Evolutionary conservation across 2,113 vertebrate genomes (phyloP).

Genomic region (Aptenodytes forsteri): DNA sequence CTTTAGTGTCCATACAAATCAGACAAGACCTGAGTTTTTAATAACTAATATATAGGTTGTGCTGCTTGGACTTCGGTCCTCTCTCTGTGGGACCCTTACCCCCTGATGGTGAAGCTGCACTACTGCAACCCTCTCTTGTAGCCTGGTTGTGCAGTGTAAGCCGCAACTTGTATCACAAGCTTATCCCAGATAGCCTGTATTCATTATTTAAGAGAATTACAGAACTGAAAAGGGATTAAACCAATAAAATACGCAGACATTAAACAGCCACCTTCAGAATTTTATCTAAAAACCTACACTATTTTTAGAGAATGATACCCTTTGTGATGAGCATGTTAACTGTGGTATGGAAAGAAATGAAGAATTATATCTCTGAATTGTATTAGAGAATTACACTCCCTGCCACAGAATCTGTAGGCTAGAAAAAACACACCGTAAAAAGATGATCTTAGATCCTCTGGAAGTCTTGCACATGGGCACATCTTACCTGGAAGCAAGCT

Average conservation of each 20-base stretch:
- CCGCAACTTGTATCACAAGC: not conserved
- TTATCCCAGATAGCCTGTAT: not conserved
- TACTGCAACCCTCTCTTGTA: not conserved
- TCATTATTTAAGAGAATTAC: not conserved
- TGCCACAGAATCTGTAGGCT: not conserved
- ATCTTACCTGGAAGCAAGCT: not conserved
- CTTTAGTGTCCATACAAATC: not conserved
- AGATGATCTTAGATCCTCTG: not conserved
- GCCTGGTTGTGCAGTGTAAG: not conserved
- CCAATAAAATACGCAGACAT: not conserved
- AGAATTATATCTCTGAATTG: not conserved
- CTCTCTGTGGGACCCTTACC: not conserved
- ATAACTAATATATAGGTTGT: not conserved
- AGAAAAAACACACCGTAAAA: not conserved
- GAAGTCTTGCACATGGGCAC: not conserved
- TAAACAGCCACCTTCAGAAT: not conserved
- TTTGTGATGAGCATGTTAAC: not conserved
- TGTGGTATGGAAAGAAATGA: not conserved
- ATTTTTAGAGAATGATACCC: not conserved
- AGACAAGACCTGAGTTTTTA: not conserved
- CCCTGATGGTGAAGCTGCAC: not conserved
- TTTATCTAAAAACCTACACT: not conserved
- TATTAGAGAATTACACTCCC: not conserved
- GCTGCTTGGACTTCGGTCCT: not conserved
- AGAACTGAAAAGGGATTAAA: not conserved